Evolutionary conservation across 2,888 invertebrate species (phyloP), one percentile per base, ranked within the genome.

Genomic region (Oxycera nigricornis): DNA sequence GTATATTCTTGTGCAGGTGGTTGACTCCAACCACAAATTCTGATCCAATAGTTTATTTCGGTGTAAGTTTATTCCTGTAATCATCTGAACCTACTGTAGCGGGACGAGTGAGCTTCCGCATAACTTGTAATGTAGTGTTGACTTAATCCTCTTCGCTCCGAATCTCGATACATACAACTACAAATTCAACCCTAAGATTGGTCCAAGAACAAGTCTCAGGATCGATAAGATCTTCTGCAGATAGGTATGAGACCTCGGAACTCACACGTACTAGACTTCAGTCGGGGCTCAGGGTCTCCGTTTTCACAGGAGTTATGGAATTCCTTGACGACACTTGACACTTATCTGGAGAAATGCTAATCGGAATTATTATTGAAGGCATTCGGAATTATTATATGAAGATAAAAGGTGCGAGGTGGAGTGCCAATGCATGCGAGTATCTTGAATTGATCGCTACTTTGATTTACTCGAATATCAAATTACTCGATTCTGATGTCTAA

Each of bases 341-440:
- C 61, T 62, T 62, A 62, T 62, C 61, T 62, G 61, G 20, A 62
- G 61, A 62, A 62, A 62, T 62, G 61, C 35, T 62, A 62, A 62
- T 62, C 61, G 61, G 35, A 62, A 62, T 62, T 62, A 62, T 62
- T 62, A 62, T 62, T 62, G 35, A 62, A 62, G 20, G 35, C 31
- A 62, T 62, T 35, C 35, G 35, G 35, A 62, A 62, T 31, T 62
- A 31, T 20, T 61, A 61, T n/a, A 20, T 31, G 35, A 62, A 62
- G 20, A 62, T 62, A 62, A 31, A 20, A 62, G 35, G 61, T 35
- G 35, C 35, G 31, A 62, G 35, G 35, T 62, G 31, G 61, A 62
- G 35, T 62, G 61, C 61, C 35, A 62, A 62, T 62, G 61, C 35
- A 62, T 59, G 59, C 30, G 59, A 59, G 22, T 62, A 26, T 62